Evolutionary conservation across 2,888 invertebrate species (phyloP).

Genomic region (Phaedon cochleariae): DNA sequence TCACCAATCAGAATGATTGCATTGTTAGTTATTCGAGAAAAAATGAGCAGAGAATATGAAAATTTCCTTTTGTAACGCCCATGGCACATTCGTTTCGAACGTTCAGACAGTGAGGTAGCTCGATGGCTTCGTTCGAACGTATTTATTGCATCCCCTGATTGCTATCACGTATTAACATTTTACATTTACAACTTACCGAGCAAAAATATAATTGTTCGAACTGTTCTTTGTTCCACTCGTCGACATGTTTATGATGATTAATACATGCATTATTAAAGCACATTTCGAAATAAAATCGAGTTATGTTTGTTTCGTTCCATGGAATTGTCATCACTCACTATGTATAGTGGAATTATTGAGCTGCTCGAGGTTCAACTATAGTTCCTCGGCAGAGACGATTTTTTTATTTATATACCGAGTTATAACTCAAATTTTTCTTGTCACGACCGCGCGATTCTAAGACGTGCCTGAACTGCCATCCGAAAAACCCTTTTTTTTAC

Average conservation of each 20-base stretch:
- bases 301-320: neutral
- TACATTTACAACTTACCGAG: conserved; percentile 28
- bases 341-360: too few relatives aligned
- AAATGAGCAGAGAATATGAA: too few relatives aligned
- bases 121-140: conserved; percentile 30
- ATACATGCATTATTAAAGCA: conserved; percentile 14
- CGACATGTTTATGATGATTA: conserved; percentile 18
- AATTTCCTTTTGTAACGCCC: conserved; percentile 17
- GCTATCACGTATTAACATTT: conserved; percentile 31
- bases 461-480: too few relatives aligned
- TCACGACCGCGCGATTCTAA: too few relatives aligned
- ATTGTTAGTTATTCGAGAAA: too few relatives aligned
- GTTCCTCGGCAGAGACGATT: too few relatives aligned
- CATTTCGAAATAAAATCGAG: conserved; percentile 1
- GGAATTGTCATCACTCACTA: neutral
- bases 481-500: too few relatives aligned
- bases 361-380: too few relatives aligned
- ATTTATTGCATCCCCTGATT: conserved; percentile 35
- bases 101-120: conserved; percentile 25
- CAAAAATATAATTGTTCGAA: conserved; percentile 32
- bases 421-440: too few relatives aligned
- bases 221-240: conserved; percentile 28
- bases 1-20: too few relatives aligned
- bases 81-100: conserved; percentile 19
- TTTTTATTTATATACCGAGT: too few relatives aligned